A percentile compares a stretch with the other conserved stretches of the same genome.
Conservation (phyloP, 2,888 invertebrate genomes). For the Tetanocera ferruginea region DNA sequence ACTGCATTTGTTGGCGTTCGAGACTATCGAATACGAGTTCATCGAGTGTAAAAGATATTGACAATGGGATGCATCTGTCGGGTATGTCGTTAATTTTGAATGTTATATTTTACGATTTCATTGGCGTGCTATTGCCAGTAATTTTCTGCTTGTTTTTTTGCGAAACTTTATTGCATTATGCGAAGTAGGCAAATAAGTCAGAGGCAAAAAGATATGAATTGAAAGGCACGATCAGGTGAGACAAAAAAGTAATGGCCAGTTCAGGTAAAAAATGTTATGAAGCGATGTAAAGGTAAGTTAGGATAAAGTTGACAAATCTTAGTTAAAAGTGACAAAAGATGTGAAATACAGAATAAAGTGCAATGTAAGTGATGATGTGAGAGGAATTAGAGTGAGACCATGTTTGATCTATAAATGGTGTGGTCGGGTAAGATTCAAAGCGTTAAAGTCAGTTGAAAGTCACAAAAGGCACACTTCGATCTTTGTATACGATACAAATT, state of each 20-base stretch:
- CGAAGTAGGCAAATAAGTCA: not conserved
- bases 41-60: slow-evolving; percentile 62
- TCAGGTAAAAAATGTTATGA: not conserved
- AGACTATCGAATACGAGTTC: slow-evolving; percentile 16
- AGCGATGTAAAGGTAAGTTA: not conserved
- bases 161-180: not conserved
- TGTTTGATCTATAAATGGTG: no score
- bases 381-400: no score
- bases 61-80: slow-evolving; percentile 67
- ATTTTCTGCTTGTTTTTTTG: slow-evolving; percentile 18
- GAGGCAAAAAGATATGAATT: not conserved
- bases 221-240: not conserved
- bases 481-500: no score
- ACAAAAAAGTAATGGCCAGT: not conserved
- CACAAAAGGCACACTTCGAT: no score
- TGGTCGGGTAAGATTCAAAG: no score
- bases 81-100: slow-evolving; percentile 65
- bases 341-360: no score
- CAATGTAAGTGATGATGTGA: no score
- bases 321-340: no score
- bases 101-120: slow-evolving; percentile 60
- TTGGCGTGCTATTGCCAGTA: slow-evolving; percentile 26
- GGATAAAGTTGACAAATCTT: no score
- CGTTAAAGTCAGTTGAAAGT: no score
- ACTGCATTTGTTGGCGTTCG: slow-evolving; percentile 42